These are phyloP conservation scores for Dryas iulia DNA, from an alignment of 1,140 invertebrate species.

Conservation along the genomic window DNA sequence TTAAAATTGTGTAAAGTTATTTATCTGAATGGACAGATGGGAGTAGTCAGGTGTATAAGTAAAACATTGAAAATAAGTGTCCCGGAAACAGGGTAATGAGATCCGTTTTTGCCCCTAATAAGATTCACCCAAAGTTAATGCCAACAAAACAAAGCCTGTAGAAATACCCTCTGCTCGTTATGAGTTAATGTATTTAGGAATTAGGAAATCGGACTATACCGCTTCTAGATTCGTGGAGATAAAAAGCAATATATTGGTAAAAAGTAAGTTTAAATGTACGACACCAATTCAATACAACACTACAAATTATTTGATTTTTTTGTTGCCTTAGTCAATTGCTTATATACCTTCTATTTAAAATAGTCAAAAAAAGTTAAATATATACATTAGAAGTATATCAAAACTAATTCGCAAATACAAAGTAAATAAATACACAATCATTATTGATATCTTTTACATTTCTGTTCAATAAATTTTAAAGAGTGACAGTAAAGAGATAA, in stretches of 20 bases:
- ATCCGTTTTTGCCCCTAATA: conserved; percentile 61
- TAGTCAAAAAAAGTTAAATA: no score
- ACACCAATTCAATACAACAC: no score
- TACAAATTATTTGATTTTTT: no score
- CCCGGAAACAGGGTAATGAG: conserved; percentile 47
- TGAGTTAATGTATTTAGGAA: conserved; percentile 23
- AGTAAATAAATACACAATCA: no score
- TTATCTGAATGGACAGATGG: conserved; percentile 8
- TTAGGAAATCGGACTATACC: not conserved
- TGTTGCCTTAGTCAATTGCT: no score
- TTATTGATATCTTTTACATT: not conserved
- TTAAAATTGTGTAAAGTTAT: conserved; percentile 17
- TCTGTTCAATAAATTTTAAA: not conserved
- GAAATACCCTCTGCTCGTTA: not conserved
- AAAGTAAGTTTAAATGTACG: no score
- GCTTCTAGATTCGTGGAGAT: no score
- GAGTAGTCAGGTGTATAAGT: conserved; percentile 30
- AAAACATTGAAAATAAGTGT: conserved; percentile 30
- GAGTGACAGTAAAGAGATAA: not conserved
- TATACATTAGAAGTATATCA: no score
- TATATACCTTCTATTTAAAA: no score
- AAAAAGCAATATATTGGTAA: no score
- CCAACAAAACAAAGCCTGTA: conserved; percentile 32
- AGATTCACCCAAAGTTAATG: conserved; percentile 46
- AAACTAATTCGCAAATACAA: no score